Conservation (phyloP, 2,113 vertebrate genomes). For the Percina caprodes region DNA sequence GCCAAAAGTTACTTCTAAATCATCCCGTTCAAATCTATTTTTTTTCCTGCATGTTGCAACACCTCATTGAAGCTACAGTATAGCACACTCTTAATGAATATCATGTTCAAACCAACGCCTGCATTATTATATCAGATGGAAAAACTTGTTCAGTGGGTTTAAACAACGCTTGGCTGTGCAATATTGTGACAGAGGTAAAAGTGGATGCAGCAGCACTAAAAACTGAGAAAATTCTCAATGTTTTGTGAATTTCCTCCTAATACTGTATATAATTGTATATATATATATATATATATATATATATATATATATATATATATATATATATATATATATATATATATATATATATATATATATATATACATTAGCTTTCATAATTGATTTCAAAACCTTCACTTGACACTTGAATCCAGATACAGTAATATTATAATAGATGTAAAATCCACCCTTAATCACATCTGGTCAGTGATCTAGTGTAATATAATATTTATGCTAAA, state of each 20-base stretch:
- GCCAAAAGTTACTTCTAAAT: not conserved
- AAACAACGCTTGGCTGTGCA: constrained; percentile 59
- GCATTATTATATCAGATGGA: constrained; percentile 68
- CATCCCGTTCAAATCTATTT: not conserved
- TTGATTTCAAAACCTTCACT: not conserved
- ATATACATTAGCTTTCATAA: not conserved
- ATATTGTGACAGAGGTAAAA: not conserved
- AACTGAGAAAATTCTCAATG: not conserved
- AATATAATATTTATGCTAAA: not conserved
- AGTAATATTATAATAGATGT: not conserved
- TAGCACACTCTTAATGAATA: not conserved
- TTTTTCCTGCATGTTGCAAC: constrained; percentile 4
- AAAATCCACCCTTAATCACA: not conserved
- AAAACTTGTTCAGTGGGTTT: constrained; percentile 66
- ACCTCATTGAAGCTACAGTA: not conserved
- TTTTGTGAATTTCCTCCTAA: not conserved
- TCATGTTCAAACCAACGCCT: not conserved
- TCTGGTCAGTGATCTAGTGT: not conserved
- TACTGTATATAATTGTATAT: no score
- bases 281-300: no score
- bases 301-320: no score
- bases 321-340: no score
- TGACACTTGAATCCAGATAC: not conserved
- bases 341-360: no score
- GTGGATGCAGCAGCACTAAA: constrained; percentile 7